Evolutionary conservation across 2,797 vertebrate genomes (phyloP), one percentile per base, ranked within the genome.

Genomic region (Acanthopagrus latus): DNA sequence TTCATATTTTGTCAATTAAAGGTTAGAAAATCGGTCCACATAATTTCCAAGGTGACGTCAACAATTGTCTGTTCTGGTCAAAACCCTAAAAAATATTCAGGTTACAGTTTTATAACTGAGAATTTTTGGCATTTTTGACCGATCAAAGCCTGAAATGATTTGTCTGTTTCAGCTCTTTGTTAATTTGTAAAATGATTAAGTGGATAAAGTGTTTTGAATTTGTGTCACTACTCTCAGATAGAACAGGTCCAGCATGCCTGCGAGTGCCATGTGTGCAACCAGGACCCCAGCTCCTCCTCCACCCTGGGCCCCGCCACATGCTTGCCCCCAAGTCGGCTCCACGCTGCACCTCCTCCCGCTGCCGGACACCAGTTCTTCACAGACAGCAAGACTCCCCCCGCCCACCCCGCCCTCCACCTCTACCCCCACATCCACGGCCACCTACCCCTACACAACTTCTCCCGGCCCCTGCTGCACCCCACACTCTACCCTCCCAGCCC

Each of bases 401-500:
- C 96, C 69, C 98, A 98, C 89, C 97, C 98, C 0, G 96, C 97
- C 74, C 96, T 99, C 86, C 98, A 99, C 89, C 96, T 99, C 54
- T 99, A 99, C 89, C 98, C 98, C 70, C 98, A 99, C 91, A 99
- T 99, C 88, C 98, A 99, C 12, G 97, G 98, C 59, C 98, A 99
- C 87, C 94, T 98, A 87, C 97, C 98, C 60, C 89, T 99, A 83
- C 97, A 98, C 93, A 97, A 97, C n/a, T 97, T 99, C 89, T 96
- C 98, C 81, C 96, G 97, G 38, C 97, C 98, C 0, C 94, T 99
- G 50, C 94, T 98, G 80, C 98, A 98, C 87, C 97, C 98, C 58
- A 97, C 97, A 66, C 94, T 99, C 82, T 99, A 99, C 86, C 93
- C 98, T 65, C 93, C 97, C 79, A 96, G 97, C 27, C 96, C 98